Evolutionary conservation across 1,140 invertebrate genomes (phyloP).

Genomic region (Cardiocondyla obscurior): DNA sequence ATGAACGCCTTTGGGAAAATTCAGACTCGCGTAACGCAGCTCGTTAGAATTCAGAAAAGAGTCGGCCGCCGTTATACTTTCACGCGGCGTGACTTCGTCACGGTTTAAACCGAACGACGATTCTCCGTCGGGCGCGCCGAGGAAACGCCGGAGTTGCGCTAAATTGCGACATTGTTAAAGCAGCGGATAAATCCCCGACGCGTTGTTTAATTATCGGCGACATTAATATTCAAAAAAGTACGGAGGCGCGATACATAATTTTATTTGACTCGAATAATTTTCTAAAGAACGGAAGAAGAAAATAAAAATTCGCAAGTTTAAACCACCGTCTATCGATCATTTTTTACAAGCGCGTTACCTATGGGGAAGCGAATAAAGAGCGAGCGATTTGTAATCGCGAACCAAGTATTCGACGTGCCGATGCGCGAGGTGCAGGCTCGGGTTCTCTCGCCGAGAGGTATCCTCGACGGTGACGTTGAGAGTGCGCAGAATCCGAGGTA

Average conservation of each 20-base stretch:
- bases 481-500: constrained; percentile 83
- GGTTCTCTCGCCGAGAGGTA: constrained; percentile 70
- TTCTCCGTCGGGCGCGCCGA: not conserved
- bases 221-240: not conserved
- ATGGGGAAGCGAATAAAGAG: constrained; percentile 9
- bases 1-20: constrained; percentile 33
- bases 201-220: not conserved
- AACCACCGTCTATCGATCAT: not conserved
- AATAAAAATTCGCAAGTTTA: not conserved
- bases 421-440: constrained; percentile 53
- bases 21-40: not conserved
- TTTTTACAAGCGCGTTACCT: not conserved
- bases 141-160: not conserved
- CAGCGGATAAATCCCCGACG: not conserved
- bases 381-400: constrained; percentile 23
- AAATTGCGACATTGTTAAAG: not conserved
- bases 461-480: constrained; percentile 66
- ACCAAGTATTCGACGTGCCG: not conserved
- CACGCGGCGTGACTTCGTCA: not conserved
- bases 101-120: not conserved
- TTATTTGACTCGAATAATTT: not conserved
- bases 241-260: no score
- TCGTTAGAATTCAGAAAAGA: constrained; percentile 21
- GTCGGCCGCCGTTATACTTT: not conserved
- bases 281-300: not conserved